Evolutionary conservation across 2,888 invertebrate species (phyloP).

Genomic region (Meliscaeva auricollis): DNA sequence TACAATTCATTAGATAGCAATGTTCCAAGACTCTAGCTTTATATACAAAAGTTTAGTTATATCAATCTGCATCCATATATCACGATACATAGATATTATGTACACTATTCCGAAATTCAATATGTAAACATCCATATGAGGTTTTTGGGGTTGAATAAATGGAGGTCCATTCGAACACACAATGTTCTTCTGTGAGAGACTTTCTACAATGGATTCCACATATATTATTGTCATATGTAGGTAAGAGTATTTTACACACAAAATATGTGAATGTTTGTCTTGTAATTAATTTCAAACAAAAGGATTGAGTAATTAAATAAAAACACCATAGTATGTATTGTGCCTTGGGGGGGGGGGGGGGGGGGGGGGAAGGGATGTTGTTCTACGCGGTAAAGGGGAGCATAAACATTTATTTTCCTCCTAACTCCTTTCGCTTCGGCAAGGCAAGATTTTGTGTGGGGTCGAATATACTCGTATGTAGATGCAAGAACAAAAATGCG

Average conservation of each 20-base stretch:
- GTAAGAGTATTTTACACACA: background rate
- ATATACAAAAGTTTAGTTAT: conserved; percentile 10
- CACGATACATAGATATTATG: background rate
- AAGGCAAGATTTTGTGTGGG: background rate
- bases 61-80: background rate
- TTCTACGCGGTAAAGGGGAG: background rate
- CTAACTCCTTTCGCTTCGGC: background rate
- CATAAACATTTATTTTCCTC: conserved; percentile 30
- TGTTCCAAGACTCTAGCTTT: conserved; percentile 33
- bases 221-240: too few relatives aligned
- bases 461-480: background rate
- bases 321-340: conserved; percentile 48
- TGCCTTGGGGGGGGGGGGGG: background rate
- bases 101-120: conserved; percentile 36
- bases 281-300: conserved; percentile 75
- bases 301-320: conserved; percentile 75
- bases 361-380: background rate
- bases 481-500: conserved; percentile 1
- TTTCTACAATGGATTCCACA: conserved; percentile 16
- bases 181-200: conserved; percentile 34
- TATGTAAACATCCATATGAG: conserved; percentile 15
- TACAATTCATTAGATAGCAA: conserved; percentile 74
- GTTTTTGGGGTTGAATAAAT: conserved; percentile 10
- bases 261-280: conserved; percentile 21
- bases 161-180: conserved; percentile 58